phyloP scores from a whole-genome alignment of 2,113 vertebrate species.

The Melanerpes formicivorus region DNA sequence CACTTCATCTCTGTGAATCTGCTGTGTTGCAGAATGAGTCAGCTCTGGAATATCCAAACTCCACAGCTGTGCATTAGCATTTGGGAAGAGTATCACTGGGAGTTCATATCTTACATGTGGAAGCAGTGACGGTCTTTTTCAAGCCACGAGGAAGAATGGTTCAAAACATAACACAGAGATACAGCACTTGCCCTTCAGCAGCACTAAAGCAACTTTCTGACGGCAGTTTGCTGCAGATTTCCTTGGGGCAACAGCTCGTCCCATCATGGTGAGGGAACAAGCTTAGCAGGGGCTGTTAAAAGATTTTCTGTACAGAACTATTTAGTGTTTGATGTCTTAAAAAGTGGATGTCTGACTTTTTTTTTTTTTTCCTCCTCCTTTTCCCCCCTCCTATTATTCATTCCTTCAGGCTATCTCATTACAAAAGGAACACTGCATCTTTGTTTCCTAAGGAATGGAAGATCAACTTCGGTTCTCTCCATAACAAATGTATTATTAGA shows the following conservation, averaged over 20 bases:
- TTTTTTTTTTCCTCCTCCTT: too few species aligned
- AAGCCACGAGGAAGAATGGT: neutral
- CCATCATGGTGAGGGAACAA: neutral
- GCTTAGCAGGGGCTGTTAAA: neutral
- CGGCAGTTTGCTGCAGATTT: neutral
- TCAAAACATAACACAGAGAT: neutral
- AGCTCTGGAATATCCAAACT: conserved; percentile 54
- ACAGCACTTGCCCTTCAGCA: neutral
- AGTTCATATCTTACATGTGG: conserved; percentile 36
- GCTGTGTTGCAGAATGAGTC: conserved; percentile 62
- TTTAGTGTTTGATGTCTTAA: neutral
- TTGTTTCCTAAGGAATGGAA: conserved; percentile 8
- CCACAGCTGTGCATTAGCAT: conserved; percentile 69
- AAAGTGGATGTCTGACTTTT: neutral
- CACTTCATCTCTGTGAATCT: neutral
- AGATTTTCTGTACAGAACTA: neutral
- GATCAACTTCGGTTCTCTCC: neutral
- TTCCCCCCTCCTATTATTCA: rapidly evolving
- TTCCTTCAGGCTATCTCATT: conserved; percentile 1
- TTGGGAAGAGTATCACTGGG: conserved; percentile 21
- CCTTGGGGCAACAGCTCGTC: neutral
- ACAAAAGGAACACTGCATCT: conserved; percentile 3
- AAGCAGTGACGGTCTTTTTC: neutral
- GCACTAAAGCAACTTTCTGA: neutral
- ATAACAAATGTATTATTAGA: neutral